These are phyloP conservation scores for Agonopterix heracliana DNA, from an alignment of 2,888 invertebrate genomes.

Conservation along the genomic window DNA sequence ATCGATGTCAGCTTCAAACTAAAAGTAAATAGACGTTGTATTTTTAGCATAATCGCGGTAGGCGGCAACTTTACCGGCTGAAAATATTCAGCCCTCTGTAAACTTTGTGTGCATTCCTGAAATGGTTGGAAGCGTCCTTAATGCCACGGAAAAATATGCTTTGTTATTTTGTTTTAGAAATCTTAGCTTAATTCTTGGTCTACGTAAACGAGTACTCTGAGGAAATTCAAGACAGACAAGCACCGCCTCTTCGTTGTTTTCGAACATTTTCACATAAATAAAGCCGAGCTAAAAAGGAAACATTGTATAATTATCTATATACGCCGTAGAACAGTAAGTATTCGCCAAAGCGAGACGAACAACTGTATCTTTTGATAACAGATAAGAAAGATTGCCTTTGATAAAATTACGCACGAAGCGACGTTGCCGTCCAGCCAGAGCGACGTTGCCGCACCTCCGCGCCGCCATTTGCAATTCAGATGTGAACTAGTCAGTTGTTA, in stretches of 20 bases:
- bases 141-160: too few species aligned
- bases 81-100: too few species aligned
- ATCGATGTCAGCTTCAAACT: too few species aligned
- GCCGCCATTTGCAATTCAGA: constrained; percentile 65
- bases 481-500: constrained; percentile 42
- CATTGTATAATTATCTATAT: background rate
- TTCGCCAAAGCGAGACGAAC: constrained; percentile 20
- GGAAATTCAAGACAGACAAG: constrained; percentile 16
- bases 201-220: constrained; percentile 8
- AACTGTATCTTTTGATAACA: constrained; percentile 37
- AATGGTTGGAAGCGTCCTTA: too few species aligned
- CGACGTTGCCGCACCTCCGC: constrained; percentile 48
- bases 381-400: constrained; percentile 43
- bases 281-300: constrained; percentile 12
- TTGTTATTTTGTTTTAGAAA: too few species aligned
- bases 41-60: too few species aligned
- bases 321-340: background rate
- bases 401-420: constrained; percentile 62
- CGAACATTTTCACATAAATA: constrained; percentile 16
- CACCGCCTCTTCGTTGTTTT: constrained; percentile 23
- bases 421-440: constrained; percentile 44
- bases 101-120: too few species aligned
- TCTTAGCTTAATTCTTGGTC: background rate
- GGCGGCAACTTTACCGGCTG: too few species aligned
- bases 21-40: too few species aligned